Evolutionary conservation across 2,888 invertebrate species (phyloP), one percentile per base, ranked within the genome.

Genomic region (Adela reaumurella): DNA sequence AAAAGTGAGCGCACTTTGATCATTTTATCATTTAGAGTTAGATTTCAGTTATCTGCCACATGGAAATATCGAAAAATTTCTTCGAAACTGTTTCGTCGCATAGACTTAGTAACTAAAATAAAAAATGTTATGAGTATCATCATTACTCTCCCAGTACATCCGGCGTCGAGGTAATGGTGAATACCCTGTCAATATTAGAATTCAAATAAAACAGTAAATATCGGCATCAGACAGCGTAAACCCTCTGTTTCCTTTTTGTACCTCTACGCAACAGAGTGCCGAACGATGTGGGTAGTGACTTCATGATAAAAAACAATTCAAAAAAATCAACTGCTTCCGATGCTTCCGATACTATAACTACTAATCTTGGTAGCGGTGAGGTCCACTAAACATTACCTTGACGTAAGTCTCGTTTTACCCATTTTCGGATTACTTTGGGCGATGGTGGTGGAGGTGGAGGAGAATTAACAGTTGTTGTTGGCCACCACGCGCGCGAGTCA

Each of bases 121-220:
- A n/a, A n/a, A n/a, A n/a, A 47, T 53, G 55, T 60, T 58, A 50
- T 54, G 51, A 41, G 54, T 55, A 49, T 62, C 61, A n/a, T 46
- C 48, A 44, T 44, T 50, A 49, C 52, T 56, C 54, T 59, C 54
- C 58, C 61, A 62, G 46, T 56, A 57, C 58, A 61, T 58, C 47
- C 57, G 46, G 43, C 56, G 51, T 51, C 56, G 50, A 42, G 61
- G 56, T 17, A 62, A 47, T 18, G 46, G 46, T 17, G 49, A 43
- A 50, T 60, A 61, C 6, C 61, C 62, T 51, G 57, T 59, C 18
- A 62, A 48, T 29, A 62, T 46, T 19, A 61, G 50, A 47, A 62
- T 56, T 24, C 56, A 57, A 49, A 58, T 52, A 56, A 56, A 55
- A 45, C 49, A 49, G 35, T 53, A 54, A 43, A 57, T 54, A 50